phyloP scores from a whole-genome alignment of 2,797 vertebrate species.

The Xenentodon cancila region DNA sequence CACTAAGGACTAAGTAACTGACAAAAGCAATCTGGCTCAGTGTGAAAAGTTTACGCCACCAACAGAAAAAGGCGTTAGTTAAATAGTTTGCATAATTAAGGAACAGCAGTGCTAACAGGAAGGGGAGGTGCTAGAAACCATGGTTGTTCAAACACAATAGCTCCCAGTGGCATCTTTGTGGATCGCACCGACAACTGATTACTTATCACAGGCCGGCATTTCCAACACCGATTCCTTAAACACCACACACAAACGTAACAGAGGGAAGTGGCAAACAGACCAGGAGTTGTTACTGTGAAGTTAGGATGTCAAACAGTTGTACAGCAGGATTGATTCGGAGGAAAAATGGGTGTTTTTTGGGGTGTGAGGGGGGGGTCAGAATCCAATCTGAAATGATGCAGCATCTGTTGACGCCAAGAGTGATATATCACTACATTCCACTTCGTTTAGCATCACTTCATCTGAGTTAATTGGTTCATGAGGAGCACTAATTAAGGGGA shows the following conservation, averaged over 20 bases:
- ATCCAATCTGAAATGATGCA: slow-evolving; percentile 49
- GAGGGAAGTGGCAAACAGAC: neutral
- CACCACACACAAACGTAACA: slow-evolving; percentile 1
- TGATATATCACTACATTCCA: slow-evolving; percentile 76
- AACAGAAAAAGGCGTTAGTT: too few relatives aligned
- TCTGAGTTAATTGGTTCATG: slow-evolving; percentile 79
- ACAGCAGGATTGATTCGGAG: neutral
- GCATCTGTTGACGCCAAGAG: slow-evolving; percentile 72
- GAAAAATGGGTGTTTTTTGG: neutral
- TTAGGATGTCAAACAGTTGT: slow-evolving; percentile 1
- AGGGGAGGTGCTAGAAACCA: too few relatives aligned
- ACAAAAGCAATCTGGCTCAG: too few relatives aligned
- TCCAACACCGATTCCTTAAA: slow-evolving; percentile 19
- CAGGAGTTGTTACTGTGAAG: neutral
- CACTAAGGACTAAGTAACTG: too few relatives aligned
- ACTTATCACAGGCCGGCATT: neutral
- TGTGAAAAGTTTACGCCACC: too few relatives aligned
- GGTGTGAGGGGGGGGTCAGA: slow-evolving; percentile 20
- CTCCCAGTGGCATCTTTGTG: too few relatives aligned
- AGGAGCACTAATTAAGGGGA: slow-evolving; percentile 81
- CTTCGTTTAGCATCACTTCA: slow-evolving; percentile 73
- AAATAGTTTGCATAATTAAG: too few relatives aligned
- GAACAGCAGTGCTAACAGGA: too few relatives aligned
- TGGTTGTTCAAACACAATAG: too few relatives aligned
- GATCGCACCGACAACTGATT: slow-evolving; percentile 6